Evolutionary conservation across 2,888 invertebrate species (phyloP), one percentile per base, ranked within the genome.

Genomic region (Drosophila niveifrons): DNA sequence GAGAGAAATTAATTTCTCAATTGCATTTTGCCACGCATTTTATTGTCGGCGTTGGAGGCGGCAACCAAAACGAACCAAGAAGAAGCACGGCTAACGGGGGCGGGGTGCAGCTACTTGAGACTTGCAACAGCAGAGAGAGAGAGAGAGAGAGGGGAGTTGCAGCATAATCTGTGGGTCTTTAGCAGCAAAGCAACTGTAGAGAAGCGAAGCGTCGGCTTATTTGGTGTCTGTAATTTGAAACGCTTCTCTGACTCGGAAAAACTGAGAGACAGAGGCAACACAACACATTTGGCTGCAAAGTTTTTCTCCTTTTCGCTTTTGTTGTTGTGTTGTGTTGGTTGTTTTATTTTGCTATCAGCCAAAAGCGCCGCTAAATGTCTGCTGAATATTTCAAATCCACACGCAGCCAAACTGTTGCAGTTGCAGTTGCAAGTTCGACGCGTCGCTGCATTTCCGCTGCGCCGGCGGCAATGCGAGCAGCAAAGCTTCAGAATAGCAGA

Each of bases 161-260:
- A 65, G 8, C 15, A 66, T 52, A 67, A 53, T 66, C 79, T 71
- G 53, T 50, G 58, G 51, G 65, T 57, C 56, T 67, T 67, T 57
- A 63, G 82, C 80, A 43, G 70, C 47, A 57, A 58, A 36, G 70
- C 47, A 50, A 63, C 55, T 31, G 56, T 53, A 61, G 67, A 66
- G n/a, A n/a, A n/a, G 70, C 66, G 57, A 59, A 57, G 70, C 75
- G 88, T 77, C 90, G 88, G 90, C 90, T 82, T 90, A 82, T 89
- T 89, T 88, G 90, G 90, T 83, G 89, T 80, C 90, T 89, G 90
- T 90, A 89, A 89, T 89, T 89, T 89, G 90, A 90, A 90, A 89
- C 89, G 89, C 89, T 89, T 90, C 89, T 90, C 78, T 90, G 89
- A 82, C 72, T 89, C 79, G 79, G 82, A 83, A 85, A 88, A 90